Evolutionary conservation across 2,888 invertebrate genomes (phyloP).

Genomic region (Gastrophysa polygoni): DNA sequence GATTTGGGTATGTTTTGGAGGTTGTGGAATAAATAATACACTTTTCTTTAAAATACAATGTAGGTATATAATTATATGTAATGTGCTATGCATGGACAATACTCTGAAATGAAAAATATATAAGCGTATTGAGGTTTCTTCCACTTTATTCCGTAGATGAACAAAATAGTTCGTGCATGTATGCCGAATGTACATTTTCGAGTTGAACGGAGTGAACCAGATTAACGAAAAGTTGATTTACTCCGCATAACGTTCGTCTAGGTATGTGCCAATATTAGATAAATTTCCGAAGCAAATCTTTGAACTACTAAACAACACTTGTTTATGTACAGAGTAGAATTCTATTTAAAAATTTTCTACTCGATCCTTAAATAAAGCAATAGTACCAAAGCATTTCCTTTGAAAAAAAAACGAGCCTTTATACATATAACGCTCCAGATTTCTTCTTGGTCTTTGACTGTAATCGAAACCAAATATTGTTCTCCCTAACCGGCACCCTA

Average conservation of each 20-base stretch:
- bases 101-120: conserved; percentile 48
- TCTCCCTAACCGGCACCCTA: conserved; percentile 48
- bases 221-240: conserved; percentile 17
- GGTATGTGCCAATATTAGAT: background rate
- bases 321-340: conserved; percentile 41
- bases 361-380: conserved; percentile 53
- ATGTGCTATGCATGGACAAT: conserved; percentile 53
- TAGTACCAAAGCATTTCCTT: conserved; percentile 56
- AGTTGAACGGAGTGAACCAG: background rate
- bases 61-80: too few species aligned
- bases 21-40: conserved; percentile 40
- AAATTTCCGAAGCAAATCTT: conserved; percentile 28
- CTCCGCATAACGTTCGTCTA: too few species aligned
- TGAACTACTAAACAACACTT: conserved; percentile 36
- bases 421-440: background rate
- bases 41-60: conserved; percentile 47
- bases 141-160: conserved; percentile 43
- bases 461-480: conserved; percentile 38
- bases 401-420: conserved; percentile 9
- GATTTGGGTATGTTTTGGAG: too few species aligned
- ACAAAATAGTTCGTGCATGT: conserved; percentile 32
- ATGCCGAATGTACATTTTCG: conserved; percentile 29
- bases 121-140: conserved; percentile 50
- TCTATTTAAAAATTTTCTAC: conserved; percentile 37
- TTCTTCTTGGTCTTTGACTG: conserved; percentile 44